phyloP scores from a whole-genome alignment of 2,797 vertebrate genomes.

The Malacoctenus gilli region DNA sequence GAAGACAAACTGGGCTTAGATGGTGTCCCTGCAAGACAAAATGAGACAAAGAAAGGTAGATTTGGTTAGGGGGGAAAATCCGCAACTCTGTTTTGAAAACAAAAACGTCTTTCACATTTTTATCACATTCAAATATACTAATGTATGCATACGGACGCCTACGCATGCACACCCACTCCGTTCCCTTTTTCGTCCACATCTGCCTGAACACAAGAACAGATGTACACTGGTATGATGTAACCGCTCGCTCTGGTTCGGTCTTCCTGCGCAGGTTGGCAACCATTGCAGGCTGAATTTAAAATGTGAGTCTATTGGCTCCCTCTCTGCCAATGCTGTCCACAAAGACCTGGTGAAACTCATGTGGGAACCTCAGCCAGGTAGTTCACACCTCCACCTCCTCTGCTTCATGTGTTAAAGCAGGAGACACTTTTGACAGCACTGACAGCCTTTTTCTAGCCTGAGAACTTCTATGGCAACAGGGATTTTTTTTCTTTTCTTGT shows the following conservation, averaged over 20 bases:
- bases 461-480: slow-evolving; percentile 44
- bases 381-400: slow-evolving; percentile 69
- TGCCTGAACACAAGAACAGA: slow-evolving; percentile 42
- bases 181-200: slow-evolving; percentile 52
- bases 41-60: slow-evolving; percentile 25
- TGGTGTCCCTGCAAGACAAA: slow-evolving; percentile 74
- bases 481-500: background rate
- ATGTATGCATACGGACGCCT: slow-evolving; percentile 49
- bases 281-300: slow-evolving; percentile 55
- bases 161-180: slow-evolving; percentile 51
- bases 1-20: slow-evolving; percentile 59
- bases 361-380: slow-evolving; percentile 51
- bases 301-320: slow-evolving; percentile 52
- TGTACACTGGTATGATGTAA: slow-evolving; percentile 54
- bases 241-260: slow-evolving; percentile 30
- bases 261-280: slow-evolving; percentile 39
- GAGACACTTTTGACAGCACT: slow-evolving; percentile 63
- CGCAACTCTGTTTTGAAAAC: too few relatives aligned
- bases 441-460: slow-evolving; percentile 49
- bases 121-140: slow-evolving; percentile 38
- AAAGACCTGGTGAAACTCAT: slow-evolving; percentile 52
- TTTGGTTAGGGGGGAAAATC: too few relatives aligned
- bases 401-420: slow-evolving; percentile 54
- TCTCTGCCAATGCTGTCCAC: slow-evolving; percentile 47
- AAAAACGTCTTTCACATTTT: slow-evolving; percentile 5